Percentiles rank a stretch among this genome's conserved stretches.
Evolutionary conservation across 2,888 invertebrate genomes (phyloP).

Genomic region (Agonum fuliginosum): DNA sequence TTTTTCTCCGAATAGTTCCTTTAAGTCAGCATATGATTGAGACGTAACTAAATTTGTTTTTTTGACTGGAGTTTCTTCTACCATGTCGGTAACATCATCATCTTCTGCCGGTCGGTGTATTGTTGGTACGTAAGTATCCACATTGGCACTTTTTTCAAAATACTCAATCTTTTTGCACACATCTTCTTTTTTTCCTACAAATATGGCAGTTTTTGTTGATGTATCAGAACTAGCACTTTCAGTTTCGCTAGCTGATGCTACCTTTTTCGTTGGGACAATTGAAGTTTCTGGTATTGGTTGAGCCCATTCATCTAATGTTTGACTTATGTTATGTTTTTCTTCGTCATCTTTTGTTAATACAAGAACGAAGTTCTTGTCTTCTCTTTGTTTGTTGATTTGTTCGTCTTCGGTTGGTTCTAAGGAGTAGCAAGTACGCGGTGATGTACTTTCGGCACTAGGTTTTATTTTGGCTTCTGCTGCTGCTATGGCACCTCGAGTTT

Average conservation of each 20-base stretch:
- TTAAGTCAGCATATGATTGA: constrained; percentile 84
- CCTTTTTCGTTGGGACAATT: constrained; percentile 67
- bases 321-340: constrained; percentile 69
- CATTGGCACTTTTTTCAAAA: constrained; percentile 82
- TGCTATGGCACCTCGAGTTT: constrained; percentile 79
- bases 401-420: constrained; percentile 72
- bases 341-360: constrained; percentile 70
- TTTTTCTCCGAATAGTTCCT: constrained; percentile 88
- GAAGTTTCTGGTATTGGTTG: constrained; percentile 70
- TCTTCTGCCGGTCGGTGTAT: constrained; percentile 74
- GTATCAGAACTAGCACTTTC: constrained; percentile 85
- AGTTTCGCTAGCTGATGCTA: constrained; percentile 79
- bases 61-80: constrained; percentile 64
- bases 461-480: constrained; percentile 74
- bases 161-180: constrained; percentile 86
- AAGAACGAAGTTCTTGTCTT: constrained; percentile 71
- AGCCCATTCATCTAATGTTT: constrained; percentile 73
- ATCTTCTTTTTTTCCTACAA: constrained; percentile 77
- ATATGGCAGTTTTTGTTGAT: constrained; percentile 82
- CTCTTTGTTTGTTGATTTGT: constrained; percentile 63
- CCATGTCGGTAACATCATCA: constrained; percentile 64
- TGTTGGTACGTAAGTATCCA: constrained; percentile 72
- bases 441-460: constrained; percentile 66
- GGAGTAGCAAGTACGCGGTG: constrained; percentile 74
- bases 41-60: constrained; percentile 73